Percentiles rank a stretch among this genome's conserved stretches.
phyloP scores from a whole-genome alignment of 2,888 invertebrate genomes.

The Horisme vitalbata region DNA sequence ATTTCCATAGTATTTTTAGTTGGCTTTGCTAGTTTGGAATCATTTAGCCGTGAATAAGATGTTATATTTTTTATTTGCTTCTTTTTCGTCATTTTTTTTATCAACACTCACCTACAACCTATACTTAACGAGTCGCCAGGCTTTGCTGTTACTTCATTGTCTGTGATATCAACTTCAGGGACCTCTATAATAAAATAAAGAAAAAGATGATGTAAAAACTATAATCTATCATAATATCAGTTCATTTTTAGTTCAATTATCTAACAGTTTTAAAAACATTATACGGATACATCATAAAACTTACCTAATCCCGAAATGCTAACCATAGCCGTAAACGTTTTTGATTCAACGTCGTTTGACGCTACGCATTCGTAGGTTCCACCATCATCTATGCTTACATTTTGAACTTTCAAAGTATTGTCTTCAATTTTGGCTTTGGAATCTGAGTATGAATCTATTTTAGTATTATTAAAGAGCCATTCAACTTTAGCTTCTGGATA shows the following conservation, averaged over 20 bases:
- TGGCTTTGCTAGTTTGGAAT: no score
- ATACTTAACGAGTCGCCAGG: slow-evolving; percentile 49
- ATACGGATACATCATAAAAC: not conserved
- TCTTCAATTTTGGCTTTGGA: slow-evolving; percentile 42
- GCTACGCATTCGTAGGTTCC: slow-evolving; percentile 60
- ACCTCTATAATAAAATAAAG: slow-evolving; percentile 52
- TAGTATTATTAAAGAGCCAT: slow-evolving; percentile 61
- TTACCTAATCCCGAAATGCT: slow-evolving; percentile 64
- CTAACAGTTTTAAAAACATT: no score
- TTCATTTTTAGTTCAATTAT: no score
- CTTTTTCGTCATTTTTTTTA: no score
- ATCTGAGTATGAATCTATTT: slow-evolving; percentile 39
- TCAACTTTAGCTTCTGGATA: slow-evolving; percentile 58
- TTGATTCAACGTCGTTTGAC: slow-evolving; percentile 44
- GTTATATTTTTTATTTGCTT: no score
- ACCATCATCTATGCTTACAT: slow-evolving; percentile 53
- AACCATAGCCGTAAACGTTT: slow-evolving; percentile 43
- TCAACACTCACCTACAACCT: slow-evolving; percentile 64
- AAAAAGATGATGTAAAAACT: no score
- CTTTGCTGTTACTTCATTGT: slow-evolving; percentile 42
- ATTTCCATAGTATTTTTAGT: no score
- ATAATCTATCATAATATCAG: no score
- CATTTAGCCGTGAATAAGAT: no score
- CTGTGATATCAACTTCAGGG: slow-evolving; percentile 47
- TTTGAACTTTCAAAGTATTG: slow-evolving; percentile 50